These are phyloP conservation scores for Ptiloglossa arizonensis DNA, from an alignment of 1,140 invertebrate species.

Conservation along the genomic window DNA sequence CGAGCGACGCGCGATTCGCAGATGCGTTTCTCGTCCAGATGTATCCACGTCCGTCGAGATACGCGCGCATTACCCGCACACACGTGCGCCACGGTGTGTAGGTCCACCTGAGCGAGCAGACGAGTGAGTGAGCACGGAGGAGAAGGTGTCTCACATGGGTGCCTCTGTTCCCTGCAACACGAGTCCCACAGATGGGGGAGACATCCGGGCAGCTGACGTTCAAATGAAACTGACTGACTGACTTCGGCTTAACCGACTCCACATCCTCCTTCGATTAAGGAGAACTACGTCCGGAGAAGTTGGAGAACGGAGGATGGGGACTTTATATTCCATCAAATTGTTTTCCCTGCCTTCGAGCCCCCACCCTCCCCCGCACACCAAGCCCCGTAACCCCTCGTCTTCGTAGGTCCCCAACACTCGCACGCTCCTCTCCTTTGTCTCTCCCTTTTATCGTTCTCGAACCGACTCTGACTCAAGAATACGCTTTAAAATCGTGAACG, in stretches of 20 bases:
- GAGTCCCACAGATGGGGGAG: constrained; percentile 80
- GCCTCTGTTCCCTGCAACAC: constrained; percentile 79
- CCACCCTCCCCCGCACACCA: not conserved
- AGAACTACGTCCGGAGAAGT: constrained; percentile 79
- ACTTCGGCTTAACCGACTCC: constrained; percentile 82
- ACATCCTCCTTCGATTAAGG: constrained; percentile 82
- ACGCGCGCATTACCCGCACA: constrained; percentile 66
- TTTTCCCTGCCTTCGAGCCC: constrained; percentile 21
- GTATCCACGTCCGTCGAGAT: constrained; percentile 59
- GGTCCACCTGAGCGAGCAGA: constrained; percentile 78
- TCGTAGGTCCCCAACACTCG: not conserved
- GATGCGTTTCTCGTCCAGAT: constrained; percentile 62
- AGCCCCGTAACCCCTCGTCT: not conserved
- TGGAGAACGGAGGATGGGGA: constrained; percentile 51
- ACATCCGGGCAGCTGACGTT: constrained; percentile 82
- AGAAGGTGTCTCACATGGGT: constrained; percentile 82
- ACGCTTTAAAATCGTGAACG: too few species aligned
- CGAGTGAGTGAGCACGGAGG: constrained; percentile 74
- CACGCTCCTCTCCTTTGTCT: constrained; percentile 11
- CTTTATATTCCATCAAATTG: constrained; percentile 59
- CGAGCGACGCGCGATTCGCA: constrained; percentile 32
- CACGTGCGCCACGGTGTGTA: constrained; percentile 66
- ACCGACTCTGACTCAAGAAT: too few species aligned
- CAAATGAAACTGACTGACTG: constrained; percentile 81
- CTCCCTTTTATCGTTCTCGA: not conserved